Evolutionary conservation across 2,113 vertebrate species (phyloP).

Genomic region (Patagioenas fasciata): DNA sequence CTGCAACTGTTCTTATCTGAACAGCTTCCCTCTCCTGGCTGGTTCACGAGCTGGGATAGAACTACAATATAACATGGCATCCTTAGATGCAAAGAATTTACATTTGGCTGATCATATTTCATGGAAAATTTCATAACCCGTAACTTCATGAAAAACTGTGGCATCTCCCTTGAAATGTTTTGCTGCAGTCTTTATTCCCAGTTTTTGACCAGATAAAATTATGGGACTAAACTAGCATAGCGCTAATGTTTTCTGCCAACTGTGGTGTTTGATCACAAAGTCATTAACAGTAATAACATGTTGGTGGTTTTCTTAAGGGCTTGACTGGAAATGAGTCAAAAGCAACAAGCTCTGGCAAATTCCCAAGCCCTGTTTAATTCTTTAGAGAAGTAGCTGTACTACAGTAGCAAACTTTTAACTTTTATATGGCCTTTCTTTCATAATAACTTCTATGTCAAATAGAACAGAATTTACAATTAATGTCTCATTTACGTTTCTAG

Average conservation of each 20-base stretch:
- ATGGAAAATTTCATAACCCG: neutral
- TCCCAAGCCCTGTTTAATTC: constrained; percentile 16
- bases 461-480: constrained; percentile 9
- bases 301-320: constrained; percentile 26
- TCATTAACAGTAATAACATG: constrained; percentile 19
- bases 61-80: neutral
- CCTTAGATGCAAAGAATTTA: neutral
- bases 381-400: neutral
- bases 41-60: neutral
- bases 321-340: constrained; percentile 40
- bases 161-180: neutral
- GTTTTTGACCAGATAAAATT: neutral
- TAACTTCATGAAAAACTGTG: neutral
- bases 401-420: constrained; percentile 28
- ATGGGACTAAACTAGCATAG: neutral
- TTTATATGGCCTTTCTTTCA: neutral
- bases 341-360: constrained; percentile 44
- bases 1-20: neutral
- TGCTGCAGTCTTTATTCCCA: neutral
- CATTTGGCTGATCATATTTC: neutral
- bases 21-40: neutral
- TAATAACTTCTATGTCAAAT: constrained; percentile 16
- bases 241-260: constrained; percentile 7
- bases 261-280: neutral
- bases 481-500: neutral